phyloP scores from a whole-genome alignment of 64 coral and sea anemone genomes.

The Orbicella faveolata region DNA sequence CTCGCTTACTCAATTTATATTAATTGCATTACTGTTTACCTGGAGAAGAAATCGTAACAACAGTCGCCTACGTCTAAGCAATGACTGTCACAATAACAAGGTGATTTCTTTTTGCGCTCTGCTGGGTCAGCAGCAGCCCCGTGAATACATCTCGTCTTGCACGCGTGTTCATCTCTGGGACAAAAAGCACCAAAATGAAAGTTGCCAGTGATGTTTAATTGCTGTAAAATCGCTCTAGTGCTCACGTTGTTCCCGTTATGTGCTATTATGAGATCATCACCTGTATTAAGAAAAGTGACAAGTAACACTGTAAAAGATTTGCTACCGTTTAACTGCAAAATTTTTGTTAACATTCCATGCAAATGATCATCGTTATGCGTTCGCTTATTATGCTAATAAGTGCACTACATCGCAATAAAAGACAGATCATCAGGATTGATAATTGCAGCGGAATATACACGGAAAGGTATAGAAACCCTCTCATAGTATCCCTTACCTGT shows the following conservation, averaged over 20 bases:
- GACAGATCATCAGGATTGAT: too few relatives aligned
- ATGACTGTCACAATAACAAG: conserved; percentile 2
- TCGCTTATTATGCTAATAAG: too few relatives aligned
- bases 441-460: too few relatives aligned
- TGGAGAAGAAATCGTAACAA: background rate
- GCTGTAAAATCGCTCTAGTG: background rate
- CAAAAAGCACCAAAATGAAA: background rate
- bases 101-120: background rate
- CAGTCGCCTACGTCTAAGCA: conserved; percentile 2
- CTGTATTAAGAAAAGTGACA: background rate
- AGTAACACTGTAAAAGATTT: too few relatives aligned
- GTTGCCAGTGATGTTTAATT: background rate
- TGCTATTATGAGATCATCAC: background rate
- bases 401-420: too few relatives aligned
- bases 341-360: too few relatives aligned
- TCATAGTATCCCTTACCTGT: too few relatives aligned
- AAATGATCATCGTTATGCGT: too few relatives aligned
- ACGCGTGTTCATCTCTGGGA: background rate
- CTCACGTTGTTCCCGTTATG: background rate
- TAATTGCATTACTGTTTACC: background rate
- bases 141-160: background rate
- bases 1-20: too few relatives aligned
- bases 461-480: too few relatives aligned
- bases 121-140: background rate
- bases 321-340: too few relatives aligned